Percentiles rank a stretch among this genome's conserved stretches.
These are phyloP conservation scores for Damaliscus lunatus DNA, from an alignment of 2,113 vertebrate genomes.

Conservation along the genomic window DNA sequence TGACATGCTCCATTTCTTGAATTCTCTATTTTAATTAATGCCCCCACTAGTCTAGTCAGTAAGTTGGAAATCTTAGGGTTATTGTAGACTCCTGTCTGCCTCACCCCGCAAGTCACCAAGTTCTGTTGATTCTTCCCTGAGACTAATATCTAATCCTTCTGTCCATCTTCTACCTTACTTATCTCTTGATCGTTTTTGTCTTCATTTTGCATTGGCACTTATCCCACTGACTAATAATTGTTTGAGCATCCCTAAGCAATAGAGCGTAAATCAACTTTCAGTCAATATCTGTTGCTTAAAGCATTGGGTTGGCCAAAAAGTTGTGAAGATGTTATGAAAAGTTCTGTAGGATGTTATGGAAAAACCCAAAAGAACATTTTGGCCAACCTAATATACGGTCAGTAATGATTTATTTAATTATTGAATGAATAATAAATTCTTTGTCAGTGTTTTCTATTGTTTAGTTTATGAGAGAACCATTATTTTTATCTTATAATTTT, in stretches of 20 bases:
- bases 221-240: neutral
- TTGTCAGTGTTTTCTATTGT: neutral
- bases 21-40: neutral
- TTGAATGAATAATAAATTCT: slow-evolving; percentile 1
- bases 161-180: neutral
- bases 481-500: slow-evolving; percentile 24
- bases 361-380: neutral
- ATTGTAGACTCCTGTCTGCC: neutral
- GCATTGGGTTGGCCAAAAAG: neutral
- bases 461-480: neutral
- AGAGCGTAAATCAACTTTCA: neutral
- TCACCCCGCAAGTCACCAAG: neutral
- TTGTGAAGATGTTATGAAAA: neutral
- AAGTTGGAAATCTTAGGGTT: neutral
- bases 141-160: neutral
- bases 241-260: neutral
- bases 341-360: neutral
- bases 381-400: neutral
- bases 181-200: neutral
- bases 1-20: neutral
- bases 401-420: slow-evolving; percentile 1
- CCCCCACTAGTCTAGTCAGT: neutral
- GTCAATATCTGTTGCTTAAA: neutral
- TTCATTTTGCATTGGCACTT: neutral
- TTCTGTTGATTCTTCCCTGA: neutral